Evolutionary conservation across 2,797 vertebrate species (phyloP).

Genomic region (Dallia pectoralis): DNA sequence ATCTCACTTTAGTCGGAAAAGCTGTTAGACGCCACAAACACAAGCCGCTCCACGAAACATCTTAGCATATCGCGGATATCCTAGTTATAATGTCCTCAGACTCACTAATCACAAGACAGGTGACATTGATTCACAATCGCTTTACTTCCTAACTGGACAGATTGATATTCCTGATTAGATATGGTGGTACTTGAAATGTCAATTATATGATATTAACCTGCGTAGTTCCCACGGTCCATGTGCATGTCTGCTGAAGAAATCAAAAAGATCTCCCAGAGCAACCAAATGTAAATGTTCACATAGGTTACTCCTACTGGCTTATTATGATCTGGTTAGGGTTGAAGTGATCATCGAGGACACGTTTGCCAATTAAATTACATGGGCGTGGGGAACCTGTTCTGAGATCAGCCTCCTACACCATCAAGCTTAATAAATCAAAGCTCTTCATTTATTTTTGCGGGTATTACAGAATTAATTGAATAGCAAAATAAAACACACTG

Average conservation of each 20-base stretch:
- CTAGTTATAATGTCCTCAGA: conserved; percentile 60
- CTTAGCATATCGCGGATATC: conserved; percentile 38
- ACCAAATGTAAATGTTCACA: too few relatives aligned
- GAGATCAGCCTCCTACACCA: neutral
- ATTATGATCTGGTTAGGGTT: neutral
- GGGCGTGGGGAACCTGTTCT: neutral
- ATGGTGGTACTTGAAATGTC: neutral
- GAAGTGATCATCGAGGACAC: neutral
- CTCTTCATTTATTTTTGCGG: neutral
- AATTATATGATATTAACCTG: neutral
- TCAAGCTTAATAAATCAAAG: neutral
- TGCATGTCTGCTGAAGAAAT: conserved; percentile 1
- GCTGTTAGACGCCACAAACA: conserved; percentile 44
- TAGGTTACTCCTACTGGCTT: too few relatives aligned
- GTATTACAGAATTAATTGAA: conserved; percentile 35
- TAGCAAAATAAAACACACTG: conserved; percentile 41
- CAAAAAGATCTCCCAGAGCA: too few relatives aligned
- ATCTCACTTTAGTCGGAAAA: conserved; percentile 37
- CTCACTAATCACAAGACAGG: conserved; percentile 61
- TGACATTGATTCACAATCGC: too few relatives aligned
- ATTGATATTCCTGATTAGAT: too few relatives aligned
- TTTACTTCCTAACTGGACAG: too few relatives aligned
- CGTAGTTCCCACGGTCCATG: neutral
- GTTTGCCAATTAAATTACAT: neutral
- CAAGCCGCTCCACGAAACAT: conserved; percentile 18